A percentile compares a stretch with the other conserved stretches of the same genome.
Conservation (phyloP, 2,113 vertebrate genomes). For the Lepus europaeus region DNA sequence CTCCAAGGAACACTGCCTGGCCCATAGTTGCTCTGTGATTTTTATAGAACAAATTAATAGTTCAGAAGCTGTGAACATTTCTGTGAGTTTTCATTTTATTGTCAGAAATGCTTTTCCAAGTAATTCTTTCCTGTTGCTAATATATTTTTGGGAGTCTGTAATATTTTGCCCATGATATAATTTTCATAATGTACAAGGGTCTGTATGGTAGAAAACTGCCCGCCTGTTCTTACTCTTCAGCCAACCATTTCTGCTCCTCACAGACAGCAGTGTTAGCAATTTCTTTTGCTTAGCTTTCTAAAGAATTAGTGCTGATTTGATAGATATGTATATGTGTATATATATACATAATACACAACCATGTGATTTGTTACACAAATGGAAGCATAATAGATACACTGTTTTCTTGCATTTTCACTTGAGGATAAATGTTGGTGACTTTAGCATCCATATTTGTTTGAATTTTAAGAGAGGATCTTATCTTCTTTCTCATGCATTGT, state of each 20-base stretch:
- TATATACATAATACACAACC: accelerated
- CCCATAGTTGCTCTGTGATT: neutral
- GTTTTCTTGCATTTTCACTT: neutral
- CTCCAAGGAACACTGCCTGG: neutral
- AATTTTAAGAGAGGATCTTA: conserved; percentile 46
- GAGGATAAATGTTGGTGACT: conserved; percentile 12
- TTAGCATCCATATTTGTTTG: neutral
- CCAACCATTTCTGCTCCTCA: neutral
- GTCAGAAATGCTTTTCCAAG: conserved; percentile 6
- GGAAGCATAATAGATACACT: neutral
- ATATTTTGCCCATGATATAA: neutral
- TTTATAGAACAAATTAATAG: neutral
- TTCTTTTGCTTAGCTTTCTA: neutral
- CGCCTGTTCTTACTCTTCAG: neutral
- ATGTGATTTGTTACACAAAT: neutral
- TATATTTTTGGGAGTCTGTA: neutral
- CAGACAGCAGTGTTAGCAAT: neutral
- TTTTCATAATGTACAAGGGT: neutral
- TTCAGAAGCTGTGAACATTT: neutral
- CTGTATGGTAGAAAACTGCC: neutral
- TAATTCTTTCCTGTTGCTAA: neutral
- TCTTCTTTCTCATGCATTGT: neutral
- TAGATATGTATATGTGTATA: too few species aligned
- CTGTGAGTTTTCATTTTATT: neutral
- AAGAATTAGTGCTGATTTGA: neutral